Percentiles rank a stretch among this genome's conserved stretches.
Conservation (phyloP, 1,140 invertebrate species). For the Leptopilina boulardi region DNA sequence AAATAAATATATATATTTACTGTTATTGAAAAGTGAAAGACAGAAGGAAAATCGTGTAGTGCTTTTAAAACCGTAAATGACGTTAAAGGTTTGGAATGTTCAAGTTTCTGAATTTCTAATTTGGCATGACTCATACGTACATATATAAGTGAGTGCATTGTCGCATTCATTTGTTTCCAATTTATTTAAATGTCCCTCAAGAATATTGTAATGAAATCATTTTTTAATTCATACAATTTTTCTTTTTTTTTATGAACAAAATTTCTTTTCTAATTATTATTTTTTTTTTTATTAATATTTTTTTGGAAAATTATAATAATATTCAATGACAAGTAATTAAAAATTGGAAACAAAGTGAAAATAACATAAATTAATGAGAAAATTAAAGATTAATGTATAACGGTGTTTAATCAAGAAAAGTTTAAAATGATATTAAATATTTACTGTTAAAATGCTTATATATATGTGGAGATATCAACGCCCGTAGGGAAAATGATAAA, state of each 20-base stretch:
- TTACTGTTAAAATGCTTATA: neutral
- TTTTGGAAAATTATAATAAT: too few relatives aligned
- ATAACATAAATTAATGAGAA: neutral
- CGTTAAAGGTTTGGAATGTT: neutral
- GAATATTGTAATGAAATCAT: too few relatives aligned
- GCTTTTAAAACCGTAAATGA: neutral
- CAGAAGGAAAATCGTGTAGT: neutral
- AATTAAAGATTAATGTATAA: neutral
- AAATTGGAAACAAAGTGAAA: too few relatives aligned
- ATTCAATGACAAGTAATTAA: too few relatives aligned
- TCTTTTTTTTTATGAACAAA: too few relatives aligned
- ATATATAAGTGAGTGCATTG: neutral
- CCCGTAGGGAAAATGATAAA: constrained; percentile 21
- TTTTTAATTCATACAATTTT: too few relatives aligned
- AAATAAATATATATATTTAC: neutral
- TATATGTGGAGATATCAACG: neutral
- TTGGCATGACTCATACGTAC: neutral
- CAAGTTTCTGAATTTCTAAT: neutral
- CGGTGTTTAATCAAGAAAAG: neutral
- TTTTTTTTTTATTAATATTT: too few relatives aligned
- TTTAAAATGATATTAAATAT: constrained; percentile 1
- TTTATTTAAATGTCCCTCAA: neutral
- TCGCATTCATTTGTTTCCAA: neutral
- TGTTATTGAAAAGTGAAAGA: neutral
- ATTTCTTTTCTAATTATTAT: too few relatives aligned